Conservation (phyloP, 1,140 invertebrate genomes). For the Polypedilum vanderplanki region DNA sequence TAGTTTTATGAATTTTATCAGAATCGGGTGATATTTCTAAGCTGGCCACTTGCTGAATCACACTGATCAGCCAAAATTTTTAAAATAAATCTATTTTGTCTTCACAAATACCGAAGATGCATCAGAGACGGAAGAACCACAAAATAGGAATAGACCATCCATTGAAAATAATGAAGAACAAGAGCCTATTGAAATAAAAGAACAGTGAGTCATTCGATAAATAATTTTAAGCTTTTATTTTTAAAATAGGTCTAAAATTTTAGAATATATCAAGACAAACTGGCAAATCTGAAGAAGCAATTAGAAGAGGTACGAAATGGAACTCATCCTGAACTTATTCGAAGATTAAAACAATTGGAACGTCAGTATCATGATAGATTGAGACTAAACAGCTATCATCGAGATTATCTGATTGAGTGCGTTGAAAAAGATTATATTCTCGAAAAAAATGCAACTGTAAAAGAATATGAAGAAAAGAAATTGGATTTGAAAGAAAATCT, state of each 20-base stretch:
- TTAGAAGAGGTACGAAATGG: constrained; percentile 81
- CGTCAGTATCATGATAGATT: constrained; percentile 70
- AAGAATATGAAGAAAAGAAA: constrained; percentile 95
- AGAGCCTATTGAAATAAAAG: constrained; percentile 79
- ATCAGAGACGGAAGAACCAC: constrained; percentile 66
- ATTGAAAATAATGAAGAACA: constrained; percentile 53
- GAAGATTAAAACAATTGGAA: constrained; percentile 74
- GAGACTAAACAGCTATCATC: constrained; percentile 72
- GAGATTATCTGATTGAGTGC: constrained; percentile 74
- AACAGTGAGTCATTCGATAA: constrained; percentile 65
- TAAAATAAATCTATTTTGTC: not conserved
- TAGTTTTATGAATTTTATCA: not conserved
- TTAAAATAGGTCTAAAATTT: constrained; percentile 35
- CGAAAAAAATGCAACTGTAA: constrained; percentile 79
- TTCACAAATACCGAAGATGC: constrained; percentile 80
- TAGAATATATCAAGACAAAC: constrained; percentile 90
- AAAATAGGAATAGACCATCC: constrained; percentile 49
- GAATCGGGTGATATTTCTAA: not conserved
- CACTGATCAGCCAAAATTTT: not conserved
- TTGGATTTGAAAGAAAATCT: constrained; percentile 81
- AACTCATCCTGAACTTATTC: constrained; percentile 77
- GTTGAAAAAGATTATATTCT: constrained; percentile 80
- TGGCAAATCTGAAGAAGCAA: constrained; percentile 82
- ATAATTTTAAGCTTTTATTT: not conserved
- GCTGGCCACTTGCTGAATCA: not conserved